Conservation (phyloP, 2,888 invertebrate genomes). For the Sclerodermus sp. region DNA sequence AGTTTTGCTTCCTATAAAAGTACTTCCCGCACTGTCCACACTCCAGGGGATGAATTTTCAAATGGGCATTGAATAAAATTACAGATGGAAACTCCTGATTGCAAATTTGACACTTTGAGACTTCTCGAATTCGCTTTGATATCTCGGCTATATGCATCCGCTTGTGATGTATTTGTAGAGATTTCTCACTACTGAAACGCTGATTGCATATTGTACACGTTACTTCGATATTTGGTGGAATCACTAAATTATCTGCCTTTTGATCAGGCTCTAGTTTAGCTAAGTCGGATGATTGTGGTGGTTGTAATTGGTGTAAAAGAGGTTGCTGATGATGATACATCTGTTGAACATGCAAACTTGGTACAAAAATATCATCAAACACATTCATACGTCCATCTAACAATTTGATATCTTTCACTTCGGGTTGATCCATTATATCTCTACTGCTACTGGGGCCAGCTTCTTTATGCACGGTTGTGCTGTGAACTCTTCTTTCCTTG, state of each 20-base stretch:
- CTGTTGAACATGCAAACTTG: conserved; percentile 44
- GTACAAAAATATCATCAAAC: conserved; percentile 53
- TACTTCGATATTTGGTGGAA: conserved; percentile 43
- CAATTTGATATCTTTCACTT: conserved; percentile 52
- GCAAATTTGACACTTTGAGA: conserved; percentile 65
- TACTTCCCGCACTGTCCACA: conserved; percentile 81
- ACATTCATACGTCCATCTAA: conserved; percentile 51
- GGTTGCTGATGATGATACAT: conserved; percentile 42
- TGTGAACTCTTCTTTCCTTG: conserved; percentile 68
- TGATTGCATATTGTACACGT: conserved; percentile 50
- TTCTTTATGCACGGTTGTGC: conserved; percentile 61
- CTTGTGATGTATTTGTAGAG: conserved; percentile 49
- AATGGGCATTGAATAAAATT: conserved; percentile 71
- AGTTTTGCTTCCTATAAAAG: conserved; percentile 73
- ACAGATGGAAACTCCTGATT: conserved; percentile 70
- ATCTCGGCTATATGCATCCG: conserved; percentile 47
- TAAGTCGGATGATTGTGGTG: conserved; percentile 40
- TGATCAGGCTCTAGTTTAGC: conserved; percentile 41
- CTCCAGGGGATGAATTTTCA: conserved; percentile 79
- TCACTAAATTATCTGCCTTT: conserved; percentile 39
- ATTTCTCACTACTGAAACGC: conserved; percentile 48
- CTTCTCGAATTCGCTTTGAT: conserved; percentile 50
- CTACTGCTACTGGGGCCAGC: conserved; percentile 52
- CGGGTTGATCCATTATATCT: conserved; percentile 37
- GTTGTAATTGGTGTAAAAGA: conserved; percentile 51